Evolutionary conservation across 1,140 invertebrate species (phyloP), one percentile per base, ranked within the genome.

Genomic region (Pseudoatta argentina): DNA sequence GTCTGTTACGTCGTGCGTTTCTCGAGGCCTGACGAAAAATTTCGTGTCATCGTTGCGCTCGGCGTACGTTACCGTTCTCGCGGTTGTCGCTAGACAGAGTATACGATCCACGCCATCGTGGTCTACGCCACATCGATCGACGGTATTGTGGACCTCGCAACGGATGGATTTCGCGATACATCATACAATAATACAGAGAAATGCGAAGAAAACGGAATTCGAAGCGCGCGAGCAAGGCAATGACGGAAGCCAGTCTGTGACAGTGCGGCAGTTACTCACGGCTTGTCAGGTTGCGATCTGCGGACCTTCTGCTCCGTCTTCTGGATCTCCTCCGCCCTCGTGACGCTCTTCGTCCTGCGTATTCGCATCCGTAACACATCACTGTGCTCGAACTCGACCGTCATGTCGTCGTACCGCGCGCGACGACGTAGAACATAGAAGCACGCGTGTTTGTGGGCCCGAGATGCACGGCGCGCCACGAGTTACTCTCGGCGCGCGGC

Each of bases 241-340:
- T 14, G 27, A 4, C 24, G 71, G 10, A 72, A 48, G 55, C 18
- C 21, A 34, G 27, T 78, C n/a, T 14, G 63, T 48, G n/a, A 12
- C 69, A 24, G 77, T 87, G 61, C 48, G 39, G 24, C 1, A 24
- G 24, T 30, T 88, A 97, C 97, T 97, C 95, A 98, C 98, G 98
- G 98, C 96, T 97, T 98, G 94, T 98, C 98, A 5, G 97, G 97
- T 92, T 98, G 98, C n/a, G 96, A 96, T 93, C 96, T 97, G 64
- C 98, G 96, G 81, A 97, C 97, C 95, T 97, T 97, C 90, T 97
- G 96, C 94, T 98, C 98, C 89, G 97, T 96, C 91, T 97, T 97
- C 75, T 97, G 96, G 69, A 98, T 98, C 95, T 98, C 97, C 95
- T 98, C 98, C 57, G 98, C 98, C 79, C 97, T 96, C 18, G 98